These are phyloP conservation scores for Drosophila bifasciata DNA, from an alignment of 1,140 invertebrate genomes.

Conservation along the genomic window DNA sequence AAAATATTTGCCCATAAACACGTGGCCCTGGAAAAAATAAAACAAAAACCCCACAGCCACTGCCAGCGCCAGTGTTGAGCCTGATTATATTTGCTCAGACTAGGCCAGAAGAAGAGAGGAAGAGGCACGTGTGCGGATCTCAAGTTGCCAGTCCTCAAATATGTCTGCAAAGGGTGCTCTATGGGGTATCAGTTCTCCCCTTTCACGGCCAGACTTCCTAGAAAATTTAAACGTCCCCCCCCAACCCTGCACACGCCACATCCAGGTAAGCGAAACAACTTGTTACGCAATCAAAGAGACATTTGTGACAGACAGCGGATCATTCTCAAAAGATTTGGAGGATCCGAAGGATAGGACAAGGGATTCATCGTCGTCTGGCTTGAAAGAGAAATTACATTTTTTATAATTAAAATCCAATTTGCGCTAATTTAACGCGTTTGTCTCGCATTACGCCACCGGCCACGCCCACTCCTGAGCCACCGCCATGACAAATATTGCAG, in stretches of 20 bases:
- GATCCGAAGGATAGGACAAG: not conserved
- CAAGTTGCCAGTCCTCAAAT: too few species aligned
- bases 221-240: too few species aligned
- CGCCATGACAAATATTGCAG: conserved; percentile 38
- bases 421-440: conserved; percentile 63
- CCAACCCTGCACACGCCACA: too few species aligned
- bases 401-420: conserved; percentile 72
- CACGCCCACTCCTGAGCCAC: not conserved
- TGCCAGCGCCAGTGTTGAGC: not conserved
- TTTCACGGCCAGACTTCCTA: not conserved
- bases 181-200: not conserved
- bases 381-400: conserved; percentile 42
- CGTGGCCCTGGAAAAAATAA: conserved; percentile 45
- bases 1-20: conserved; percentile 57
- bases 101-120: not conserved
- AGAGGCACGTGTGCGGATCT: conserved; percentile 31
- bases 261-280: conserved; percentile 4
- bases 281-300: conserved; percentile 21
- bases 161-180: conserved; percentile 11
- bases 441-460: conserved; percentile 41
- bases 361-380: conserved; percentile 5
- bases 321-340: not conserved
- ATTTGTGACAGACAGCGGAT: conserved; percentile 12
- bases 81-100: conserved; percentile 59
- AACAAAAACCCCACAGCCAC: conserved; percentile 5